Evolutionary conservation across 2,888 invertebrate genomes (phyloP).

Genomic region (Oasisia sp.): DNA sequence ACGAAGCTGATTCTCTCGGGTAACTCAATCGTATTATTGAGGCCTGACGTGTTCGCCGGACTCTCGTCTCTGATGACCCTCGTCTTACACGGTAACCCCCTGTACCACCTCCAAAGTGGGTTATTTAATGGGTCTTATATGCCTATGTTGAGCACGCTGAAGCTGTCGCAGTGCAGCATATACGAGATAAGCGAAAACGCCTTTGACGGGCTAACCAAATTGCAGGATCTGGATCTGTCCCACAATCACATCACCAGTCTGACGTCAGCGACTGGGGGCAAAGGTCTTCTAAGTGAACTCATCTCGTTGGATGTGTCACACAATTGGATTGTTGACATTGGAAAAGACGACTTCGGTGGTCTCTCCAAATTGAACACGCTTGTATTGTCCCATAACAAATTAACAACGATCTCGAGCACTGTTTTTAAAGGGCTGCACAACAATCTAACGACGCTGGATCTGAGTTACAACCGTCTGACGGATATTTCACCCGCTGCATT

Average conservation of each 20-base stretch:
- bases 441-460: background rate
- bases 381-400: background rate
- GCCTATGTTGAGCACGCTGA: background rate
- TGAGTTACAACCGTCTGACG: background rate
- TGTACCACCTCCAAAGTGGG: background rate
- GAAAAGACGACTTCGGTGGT: background rate
- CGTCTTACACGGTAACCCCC: background rate
- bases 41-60: background rate
- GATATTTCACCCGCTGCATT: background rate
- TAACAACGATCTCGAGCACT: background rate
- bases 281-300: background rate
- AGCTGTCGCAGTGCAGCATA: background rate
- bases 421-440: background rate
- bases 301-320: background rate
- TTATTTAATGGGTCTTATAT: background rate
- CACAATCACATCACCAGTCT: background rate
- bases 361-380: background rate
- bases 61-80: background rate
- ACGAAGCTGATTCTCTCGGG: constrained; percentile 1
- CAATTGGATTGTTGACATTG: background rate
- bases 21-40: background rate
- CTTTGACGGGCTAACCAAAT: background rate
- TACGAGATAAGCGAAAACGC: background rate
- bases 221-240: background rate
- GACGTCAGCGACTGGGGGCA: background rate